Evolutionary conservation across 2,888 invertebrate species (phyloP).

Genomic region (Hybos culiciformis): DNA sequence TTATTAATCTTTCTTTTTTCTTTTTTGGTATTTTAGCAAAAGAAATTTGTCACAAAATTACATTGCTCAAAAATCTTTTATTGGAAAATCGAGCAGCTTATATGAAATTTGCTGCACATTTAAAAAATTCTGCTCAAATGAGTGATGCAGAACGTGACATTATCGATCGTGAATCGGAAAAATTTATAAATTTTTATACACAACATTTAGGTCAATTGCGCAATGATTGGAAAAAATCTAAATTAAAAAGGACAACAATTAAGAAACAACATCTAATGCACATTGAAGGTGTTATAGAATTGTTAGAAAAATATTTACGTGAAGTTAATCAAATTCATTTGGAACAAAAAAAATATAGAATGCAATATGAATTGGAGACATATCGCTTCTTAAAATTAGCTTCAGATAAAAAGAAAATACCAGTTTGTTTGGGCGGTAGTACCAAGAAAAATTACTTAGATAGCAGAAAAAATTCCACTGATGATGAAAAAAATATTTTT

Average conservation of each 20-base stretch:
- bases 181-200: constrained; percentile 68
- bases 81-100: constrained; percentile 74
- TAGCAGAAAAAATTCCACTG: no score
- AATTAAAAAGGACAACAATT: constrained; percentile 35
- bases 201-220: constrained; percentile 63
- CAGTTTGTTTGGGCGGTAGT: constrained; percentile 25
- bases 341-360: constrained; percentile 74
- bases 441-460: constrained; percentile 16
- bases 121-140: constrained; percentile 57
- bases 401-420: constrained; percentile 28
- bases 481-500: constrained; percentile 9
- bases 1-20: no score
- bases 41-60: constrained; percentile 65
- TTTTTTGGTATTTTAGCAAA: no score
- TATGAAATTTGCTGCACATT: constrained; percentile 62
- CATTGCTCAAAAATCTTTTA: constrained; percentile 64
- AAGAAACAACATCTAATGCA: constrained; percentile 60
- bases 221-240: constrained; percentile 43
- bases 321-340: constrained; percentile 76
- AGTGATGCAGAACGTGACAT: constrained; percentile 73
- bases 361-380: constrained; percentile 72
- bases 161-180: constrained; percentile 73
- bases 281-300: constrained; percentile 56
- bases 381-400: constrained; percentile 66
- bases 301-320: constrained; percentile 70